Conservation (phyloP, 2,888 invertebrate genomes). For the Eremobia ochroleuca region DNA sequence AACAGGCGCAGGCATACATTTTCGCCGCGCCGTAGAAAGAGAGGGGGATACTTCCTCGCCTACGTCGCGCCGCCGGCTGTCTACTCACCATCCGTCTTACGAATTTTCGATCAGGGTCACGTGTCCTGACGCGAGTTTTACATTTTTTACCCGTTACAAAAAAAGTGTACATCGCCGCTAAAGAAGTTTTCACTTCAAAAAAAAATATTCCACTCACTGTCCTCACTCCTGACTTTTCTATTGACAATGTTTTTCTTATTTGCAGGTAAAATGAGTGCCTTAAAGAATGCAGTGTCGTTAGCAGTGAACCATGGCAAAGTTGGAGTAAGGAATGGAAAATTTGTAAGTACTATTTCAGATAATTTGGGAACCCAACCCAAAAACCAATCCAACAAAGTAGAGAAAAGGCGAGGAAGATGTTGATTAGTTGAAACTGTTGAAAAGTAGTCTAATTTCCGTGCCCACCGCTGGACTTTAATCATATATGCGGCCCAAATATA, state of each 20-base stretch:
- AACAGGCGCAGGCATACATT: no score
- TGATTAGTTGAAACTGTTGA: neutral
- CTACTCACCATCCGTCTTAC: no score
- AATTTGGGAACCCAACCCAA: neutral
- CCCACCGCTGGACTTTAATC: neutral
- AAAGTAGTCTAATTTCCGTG: neutral
- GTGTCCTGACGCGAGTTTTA: no score
- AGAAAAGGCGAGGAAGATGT: neutral
- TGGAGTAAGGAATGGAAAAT: slow-evolving; percentile 78
- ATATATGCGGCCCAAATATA: slow-evolving; percentile 21
- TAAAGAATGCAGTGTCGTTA: slow-evolving; percentile 80
- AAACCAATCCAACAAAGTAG: neutral
- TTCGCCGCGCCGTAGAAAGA: no score
- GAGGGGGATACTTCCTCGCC: no score
- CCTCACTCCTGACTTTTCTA: neutral
- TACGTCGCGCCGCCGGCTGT: no score
- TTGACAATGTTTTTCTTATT: slow-evolving; percentile 45
- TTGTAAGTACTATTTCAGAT: slow-evolving; percentile 66
- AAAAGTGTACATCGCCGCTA: no score
- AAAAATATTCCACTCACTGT: neutral
- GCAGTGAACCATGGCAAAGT: slow-evolving; percentile 79
- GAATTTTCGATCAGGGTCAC: no score
- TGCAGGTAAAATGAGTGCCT: slow-evolving; percentile 81
- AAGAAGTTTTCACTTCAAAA: no score
- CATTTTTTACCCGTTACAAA: no score